Evolutionary conservation across 92 coral and sea anemone genomes (phyloP).

Genomic region (Siderastrea radians): DNA sequence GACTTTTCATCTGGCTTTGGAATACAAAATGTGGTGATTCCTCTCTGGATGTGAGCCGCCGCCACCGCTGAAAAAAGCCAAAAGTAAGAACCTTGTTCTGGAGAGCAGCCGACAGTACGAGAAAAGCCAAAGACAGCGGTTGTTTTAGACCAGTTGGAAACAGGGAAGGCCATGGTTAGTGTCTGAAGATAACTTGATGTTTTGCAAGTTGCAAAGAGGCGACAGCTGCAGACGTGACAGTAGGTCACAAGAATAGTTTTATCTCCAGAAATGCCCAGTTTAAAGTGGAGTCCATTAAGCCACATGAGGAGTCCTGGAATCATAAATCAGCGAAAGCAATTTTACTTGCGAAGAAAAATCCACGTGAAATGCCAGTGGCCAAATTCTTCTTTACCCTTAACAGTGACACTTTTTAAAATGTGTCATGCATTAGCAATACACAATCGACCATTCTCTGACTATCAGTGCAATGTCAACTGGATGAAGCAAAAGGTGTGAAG

Average conservation of each 20-base stretch:
- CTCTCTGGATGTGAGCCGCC: conserved; percentile 26
- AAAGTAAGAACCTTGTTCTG: conserved; percentile 8
- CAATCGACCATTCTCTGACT: conserved; percentile 41
- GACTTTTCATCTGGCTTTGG: not conserved
- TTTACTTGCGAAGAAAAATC: not conserved
- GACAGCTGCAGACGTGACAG: conserved; percentile 7
- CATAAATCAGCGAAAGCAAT: not conserved
- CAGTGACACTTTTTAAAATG: conserved; percentile 7
- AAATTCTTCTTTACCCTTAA: conserved; percentile 24
- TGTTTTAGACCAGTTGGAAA: conserved; percentile 32
- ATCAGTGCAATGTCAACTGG: conserved; percentile 21
- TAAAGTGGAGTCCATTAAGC: conserved; percentile 18
- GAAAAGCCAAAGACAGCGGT: conserved; percentile 21
- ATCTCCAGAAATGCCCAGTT: conserved; percentile 26
- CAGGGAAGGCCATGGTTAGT: conserved; percentile 30
- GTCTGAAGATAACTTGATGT: not conserved
- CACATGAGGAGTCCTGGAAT: conserved; percentile 10
- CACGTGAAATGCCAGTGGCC: not conserved
- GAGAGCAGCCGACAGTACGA: conserved; percentile 8
- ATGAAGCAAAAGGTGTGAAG: conserved; percentile 34
- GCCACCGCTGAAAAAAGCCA: not conserved
- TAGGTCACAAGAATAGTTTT: conserved; percentile 30
- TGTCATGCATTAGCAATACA: conserved; percentile 6
- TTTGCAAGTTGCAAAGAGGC: conserved; percentile 5
- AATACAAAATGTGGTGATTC: not conserved